Percentiles rank a stretch among this genome's conserved stretches.
Evolutionary conservation across 1,140 invertebrate species (phyloP).

Genomic region (Aculops lycopersici): DNA sequence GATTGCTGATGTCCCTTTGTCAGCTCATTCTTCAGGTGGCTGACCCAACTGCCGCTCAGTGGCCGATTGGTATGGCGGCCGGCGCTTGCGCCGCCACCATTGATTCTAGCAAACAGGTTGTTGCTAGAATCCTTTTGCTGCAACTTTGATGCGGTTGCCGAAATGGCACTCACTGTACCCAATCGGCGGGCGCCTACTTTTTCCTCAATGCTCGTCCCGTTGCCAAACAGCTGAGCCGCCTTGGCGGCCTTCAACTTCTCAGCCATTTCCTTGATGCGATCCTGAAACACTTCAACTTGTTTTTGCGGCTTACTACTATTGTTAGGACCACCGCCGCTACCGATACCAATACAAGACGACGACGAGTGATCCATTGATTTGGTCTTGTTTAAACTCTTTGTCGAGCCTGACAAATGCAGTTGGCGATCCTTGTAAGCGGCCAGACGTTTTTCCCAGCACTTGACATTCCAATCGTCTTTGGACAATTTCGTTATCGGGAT

Average conservation of each 20-base stretch:
- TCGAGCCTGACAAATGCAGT: not conserved
- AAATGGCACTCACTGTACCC: not conserved
- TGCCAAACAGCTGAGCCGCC: not conserved
- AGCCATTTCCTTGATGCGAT: not conserved
- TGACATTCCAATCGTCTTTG: slow-evolving; percentile 62
- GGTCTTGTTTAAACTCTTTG: not conserved
- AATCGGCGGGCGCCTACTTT: not conserved
- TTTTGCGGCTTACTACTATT: slow-evolving; percentile 6
- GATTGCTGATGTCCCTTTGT: too few relatives aligned
- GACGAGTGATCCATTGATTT: not conserved
- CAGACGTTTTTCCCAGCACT: slow-evolving; percentile 30
- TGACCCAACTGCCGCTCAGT: slow-evolving; percentile 4
- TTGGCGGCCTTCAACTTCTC: not conserved
- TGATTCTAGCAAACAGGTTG: too few relatives aligned
- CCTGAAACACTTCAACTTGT: slow-evolving; percentile 5
- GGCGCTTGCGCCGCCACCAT: too few relatives aligned
- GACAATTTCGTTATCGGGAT: slow-evolving; percentile 29
- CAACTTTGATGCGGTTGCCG: not conserved
- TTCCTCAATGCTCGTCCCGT: not conserved
- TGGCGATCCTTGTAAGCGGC: slow-evolving; percentile 10
- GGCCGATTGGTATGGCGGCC: too few relatives aligned
- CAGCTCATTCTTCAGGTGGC: slow-evolving; percentile 1
- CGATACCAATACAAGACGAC: not conserved
- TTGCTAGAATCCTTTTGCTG: too few relatives aligned
- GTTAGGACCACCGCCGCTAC: not conserved